These are phyloP conservation scores for Argopecten irradians DNA, from an alignment of 1,140 invertebrate species.

Conservation along the genomic window DNA sequence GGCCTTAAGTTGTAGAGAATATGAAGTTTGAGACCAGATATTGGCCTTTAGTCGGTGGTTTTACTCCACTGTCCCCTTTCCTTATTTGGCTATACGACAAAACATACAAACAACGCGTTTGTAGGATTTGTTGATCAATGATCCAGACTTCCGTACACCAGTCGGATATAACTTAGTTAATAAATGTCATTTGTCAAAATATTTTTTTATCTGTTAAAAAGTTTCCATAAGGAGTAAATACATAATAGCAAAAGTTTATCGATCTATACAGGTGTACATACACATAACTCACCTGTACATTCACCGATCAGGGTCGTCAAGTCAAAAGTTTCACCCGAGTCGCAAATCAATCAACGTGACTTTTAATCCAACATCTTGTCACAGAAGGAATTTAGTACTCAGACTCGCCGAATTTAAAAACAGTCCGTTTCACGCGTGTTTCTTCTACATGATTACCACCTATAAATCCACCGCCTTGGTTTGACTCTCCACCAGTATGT, in stretches of 20 bases:
- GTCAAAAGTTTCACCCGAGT: slow-evolving; percentile 6
- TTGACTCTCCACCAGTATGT: neutral
- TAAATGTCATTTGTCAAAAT: too few species aligned
- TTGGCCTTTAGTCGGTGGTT: too few species aligned
- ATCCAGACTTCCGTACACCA: too few species aligned
- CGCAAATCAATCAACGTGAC: neutral
- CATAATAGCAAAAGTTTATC: neutral
- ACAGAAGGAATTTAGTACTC: neutral
- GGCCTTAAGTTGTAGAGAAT: too few species aligned
- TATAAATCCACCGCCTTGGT: neutral
- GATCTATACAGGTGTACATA: neutral
- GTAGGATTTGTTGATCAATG: too few species aligned
- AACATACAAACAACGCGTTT: too few species aligned
- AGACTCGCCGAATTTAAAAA: neutral
- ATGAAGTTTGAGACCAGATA: too few species aligned
- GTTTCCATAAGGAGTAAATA: neutral
- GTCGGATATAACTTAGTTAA: too few species aligned
- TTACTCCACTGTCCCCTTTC: too few species aligned
- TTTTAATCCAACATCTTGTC: slow-evolving; percentile 17
- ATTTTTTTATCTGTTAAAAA: too few species aligned
- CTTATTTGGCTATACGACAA: too few species aligned
- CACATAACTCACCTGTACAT: slow-evolving; percentile 15
- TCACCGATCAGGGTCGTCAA: neutral
- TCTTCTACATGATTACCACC: neutral
- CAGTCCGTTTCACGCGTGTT: neutral